Evolutionary conservation across 2,113 vertebrate genomes (phyloP).

Genomic region (Phrynocephalus versicolor): DNA sequence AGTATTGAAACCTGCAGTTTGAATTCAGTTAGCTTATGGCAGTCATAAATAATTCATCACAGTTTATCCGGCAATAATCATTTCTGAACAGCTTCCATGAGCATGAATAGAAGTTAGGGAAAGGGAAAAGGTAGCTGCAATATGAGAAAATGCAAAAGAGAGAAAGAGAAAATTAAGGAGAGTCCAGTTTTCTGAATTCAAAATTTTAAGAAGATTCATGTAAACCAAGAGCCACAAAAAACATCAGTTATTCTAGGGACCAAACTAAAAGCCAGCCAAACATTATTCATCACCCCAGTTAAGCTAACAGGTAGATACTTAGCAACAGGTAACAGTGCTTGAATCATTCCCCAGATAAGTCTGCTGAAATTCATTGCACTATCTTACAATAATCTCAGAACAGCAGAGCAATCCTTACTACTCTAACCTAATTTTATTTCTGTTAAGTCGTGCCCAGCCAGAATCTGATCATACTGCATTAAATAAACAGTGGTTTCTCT

Average conservation of each 20-base stretch:
- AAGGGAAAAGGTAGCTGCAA: not conserved
- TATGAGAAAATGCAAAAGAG: not conserved
- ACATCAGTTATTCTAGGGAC: not conserved
- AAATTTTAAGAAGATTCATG: not conserved
- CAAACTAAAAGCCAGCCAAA: not conserved
- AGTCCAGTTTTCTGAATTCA: not conserved
- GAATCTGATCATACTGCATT: not conserved
- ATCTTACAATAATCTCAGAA: not conserved
- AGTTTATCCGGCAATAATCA: too few species aligned
- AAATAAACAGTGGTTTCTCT: not conserved
- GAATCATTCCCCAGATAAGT: not conserved
- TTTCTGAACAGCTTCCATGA: not conserved
- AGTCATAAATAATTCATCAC: not conserved
- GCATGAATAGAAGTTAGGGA: not conserved
- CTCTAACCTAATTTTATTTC: not conserved
- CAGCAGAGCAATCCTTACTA: not conserved
- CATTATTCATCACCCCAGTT: not conserved
- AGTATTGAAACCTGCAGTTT: too few species aligned
- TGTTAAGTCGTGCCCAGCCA: rapidly evolving
- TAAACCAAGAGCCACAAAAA: not conserved
- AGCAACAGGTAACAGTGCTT: not conserved
- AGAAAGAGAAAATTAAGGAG: not conserved
- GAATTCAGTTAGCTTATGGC: not conserved
- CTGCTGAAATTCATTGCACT: not conserved
- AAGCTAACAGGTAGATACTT: not conserved